Evolutionary conservation across 35 echinoderm and acorn worm species (phyloP).

Genomic region (Apostichopus parvimensis): DNA sequence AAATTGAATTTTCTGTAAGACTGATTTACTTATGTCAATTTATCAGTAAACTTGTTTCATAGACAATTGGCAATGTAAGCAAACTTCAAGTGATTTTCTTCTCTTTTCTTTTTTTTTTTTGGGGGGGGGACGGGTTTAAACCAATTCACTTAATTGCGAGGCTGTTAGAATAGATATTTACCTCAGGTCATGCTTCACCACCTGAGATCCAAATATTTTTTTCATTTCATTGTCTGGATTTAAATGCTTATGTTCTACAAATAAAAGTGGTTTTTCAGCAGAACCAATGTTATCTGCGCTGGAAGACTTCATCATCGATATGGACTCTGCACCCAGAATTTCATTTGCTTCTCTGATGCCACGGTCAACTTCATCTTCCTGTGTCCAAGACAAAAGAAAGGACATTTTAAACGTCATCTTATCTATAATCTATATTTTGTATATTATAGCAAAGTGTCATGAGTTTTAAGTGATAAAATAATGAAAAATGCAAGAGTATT

Average conservation of each 20-base stretch:
- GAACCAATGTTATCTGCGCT: constrained; percentile 7
- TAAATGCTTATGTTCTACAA: constrained; percentile 87
- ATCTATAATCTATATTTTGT: no score
- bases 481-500: no score
- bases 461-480: no score
- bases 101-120: no score
- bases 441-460: no score
- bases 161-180: constrained; percentile 16
- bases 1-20: no score
- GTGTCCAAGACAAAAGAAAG: neutral
- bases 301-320: neutral
- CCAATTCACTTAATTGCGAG: neutral
- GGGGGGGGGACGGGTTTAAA: no score
- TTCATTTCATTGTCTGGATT: constrained; percentile 98
- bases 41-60: no score
- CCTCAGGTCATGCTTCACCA: constrained; percentile 86
- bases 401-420: no score
- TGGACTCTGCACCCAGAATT: constrained; percentile 58
- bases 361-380: constrained; percentile 98
- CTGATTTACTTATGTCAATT: no score
- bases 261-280: constrained; percentile 67
- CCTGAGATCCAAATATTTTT: constrained; percentile 91
- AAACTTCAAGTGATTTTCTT: no score
- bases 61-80: no score
- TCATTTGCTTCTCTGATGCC: constrained; percentile 88